These are phyloP conservation scores for Micoletzkya japonica DNA, from an alignment of 2,888 invertebrate species.

Conservation along the genomic window DNA sequence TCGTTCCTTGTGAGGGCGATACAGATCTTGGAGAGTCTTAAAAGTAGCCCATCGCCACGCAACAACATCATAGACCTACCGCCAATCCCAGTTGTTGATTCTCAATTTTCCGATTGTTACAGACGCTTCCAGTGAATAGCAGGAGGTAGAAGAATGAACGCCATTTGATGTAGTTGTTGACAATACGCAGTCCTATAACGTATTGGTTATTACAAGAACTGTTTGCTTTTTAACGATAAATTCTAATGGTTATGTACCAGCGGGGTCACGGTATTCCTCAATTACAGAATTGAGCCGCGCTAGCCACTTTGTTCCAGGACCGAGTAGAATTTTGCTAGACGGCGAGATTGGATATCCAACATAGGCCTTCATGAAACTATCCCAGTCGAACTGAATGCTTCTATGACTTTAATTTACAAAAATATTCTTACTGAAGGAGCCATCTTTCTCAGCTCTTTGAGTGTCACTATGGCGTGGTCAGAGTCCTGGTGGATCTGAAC, in stretches of 20 bases:
- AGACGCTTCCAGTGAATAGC: neutral
- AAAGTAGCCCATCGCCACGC: neutral
- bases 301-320: neutral
- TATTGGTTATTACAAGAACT: neutral
- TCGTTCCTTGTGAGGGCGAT: neutral
- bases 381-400: neutral
- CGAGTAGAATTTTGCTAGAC: neutral
- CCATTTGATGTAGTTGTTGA: neutral
- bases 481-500: neutral
- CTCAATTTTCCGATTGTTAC: neutral
- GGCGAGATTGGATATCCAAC: neutral
- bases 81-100: neutral
- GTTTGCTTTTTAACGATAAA: neutral
- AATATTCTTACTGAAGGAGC: neutral
- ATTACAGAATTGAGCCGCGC: neutral
- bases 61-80: neutral
- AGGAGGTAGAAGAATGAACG: neutral
- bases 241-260: neutral
- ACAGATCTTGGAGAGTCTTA: neutral
- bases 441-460: neutral
- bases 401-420: neutral
- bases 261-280: neutral
- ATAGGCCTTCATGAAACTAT: neutral
- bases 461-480: neutral
- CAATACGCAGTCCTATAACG: neutral